A percentile compares a stretch with the other conserved stretches of the same genome.
phyloP scores from a whole-genome alignment of 2,888 invertebrate species.

The Drosophila suboccidentalis region DNA sequence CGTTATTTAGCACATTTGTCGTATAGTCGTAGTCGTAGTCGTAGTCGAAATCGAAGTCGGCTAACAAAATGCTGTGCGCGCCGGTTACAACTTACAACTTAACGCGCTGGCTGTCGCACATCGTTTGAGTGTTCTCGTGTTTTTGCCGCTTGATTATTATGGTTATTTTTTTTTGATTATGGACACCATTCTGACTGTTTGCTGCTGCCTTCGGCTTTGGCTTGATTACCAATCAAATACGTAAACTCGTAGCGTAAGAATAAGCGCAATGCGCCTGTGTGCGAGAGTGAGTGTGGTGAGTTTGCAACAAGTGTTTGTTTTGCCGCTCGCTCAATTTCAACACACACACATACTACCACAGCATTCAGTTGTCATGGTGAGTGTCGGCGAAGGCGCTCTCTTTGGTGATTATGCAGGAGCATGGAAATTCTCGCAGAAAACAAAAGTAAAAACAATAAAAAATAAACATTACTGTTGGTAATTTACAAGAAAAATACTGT shows the following conservation, averaged over 20 bases:
- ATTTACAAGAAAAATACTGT: constrained; percentile 11
- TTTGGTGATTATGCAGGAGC: constrained; percentile 8
- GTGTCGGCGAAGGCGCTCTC: too few species aligned
- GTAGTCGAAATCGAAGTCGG: constrained; percentile 9
- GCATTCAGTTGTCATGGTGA: not conserved
- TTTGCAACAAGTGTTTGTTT: constrained; percentile 74
- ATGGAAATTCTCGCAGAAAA: constrained; percentile 17
- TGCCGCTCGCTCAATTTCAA: constrained; percentile 45
- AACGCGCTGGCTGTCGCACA: constrained; percentile 67
- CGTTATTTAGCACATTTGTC: constrained; percentile 53
- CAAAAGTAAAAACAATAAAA: constrained; percentile 11
- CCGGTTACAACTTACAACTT: constrained; percentile 70
- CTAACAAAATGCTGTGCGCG: constrained; percentile 44
- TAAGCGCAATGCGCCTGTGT: constrained; percentile 43
- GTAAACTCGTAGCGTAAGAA: constrained; percentile 30
- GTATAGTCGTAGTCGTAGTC: constrained; percentile 9
- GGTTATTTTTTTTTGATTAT: constrained; percentile 63
- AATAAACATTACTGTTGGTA: constrained; percentile 11
- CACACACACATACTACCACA: constrained; percentile 11
- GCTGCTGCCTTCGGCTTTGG: constrained; percentile 51
- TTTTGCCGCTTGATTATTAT: constrained; percentile 74
- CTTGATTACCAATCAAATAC: constrained; percentile 66
- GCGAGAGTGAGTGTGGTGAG: constrained; percentile 69
- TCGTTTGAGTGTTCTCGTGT: constrained; percentile 70
- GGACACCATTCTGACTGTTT: constrained; percentile 66